Conservation (phyloP, 2,888 invertebrate species). For the Drepana falcataria region DNA sequence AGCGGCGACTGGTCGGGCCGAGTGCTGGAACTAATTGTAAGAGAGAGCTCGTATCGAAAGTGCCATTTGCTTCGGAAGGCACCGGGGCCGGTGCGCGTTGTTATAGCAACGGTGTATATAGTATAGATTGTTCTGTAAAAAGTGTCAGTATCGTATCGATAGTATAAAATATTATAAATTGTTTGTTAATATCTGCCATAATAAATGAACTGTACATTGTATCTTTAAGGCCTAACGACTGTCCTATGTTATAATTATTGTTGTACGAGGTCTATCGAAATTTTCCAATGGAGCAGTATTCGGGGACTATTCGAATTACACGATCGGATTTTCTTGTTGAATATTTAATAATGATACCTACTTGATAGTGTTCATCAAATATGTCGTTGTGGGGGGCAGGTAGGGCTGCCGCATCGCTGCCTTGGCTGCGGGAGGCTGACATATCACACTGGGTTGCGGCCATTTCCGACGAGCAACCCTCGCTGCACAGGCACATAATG, state of each 20-base stretch:
- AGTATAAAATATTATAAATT: slow-evolving; percentile 53
- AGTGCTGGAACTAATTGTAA: slow-evolving; percentile 8
- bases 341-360: slow-evolving; percentile 37
- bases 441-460: slow-evolving; percentile 50
- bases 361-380: slow-evolving; percentile 52
- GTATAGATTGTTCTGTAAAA: slow-evolving; percentile 62
- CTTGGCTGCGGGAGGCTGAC: slow-evolving; percentile 43
- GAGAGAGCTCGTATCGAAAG: slow-evolving; percentile 39
- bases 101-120: slow-evolving; percentile 52
- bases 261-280: slow-evolving; percentile 48
- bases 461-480: slow-evolving; percentile 16
- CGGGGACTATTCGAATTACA: slow-evolving; percentile 19
- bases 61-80: slow-evolving; percentile 47
- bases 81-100: slow-evolving; percentile 40
- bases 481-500: slow-evolving; percentile 21
- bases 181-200: slow-evolving; percentile 78
- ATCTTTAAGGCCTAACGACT: slow-evolving; percentile 75
- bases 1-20: background rate
- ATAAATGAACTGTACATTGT: slow-evolving; percentile 71
- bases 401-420: slow-evolving; percentile 13
- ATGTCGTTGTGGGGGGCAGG: slow-evolving; percentile 26
- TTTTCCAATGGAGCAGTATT: slow-evolving; percentile 39
- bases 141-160: slow-evolving; percentile 63
- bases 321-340: slow-evolving; percentile 45
- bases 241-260: slow-evolving; percentile 68